Evolutionary conservation across 2,113 vertebrate genomes (phyloP).

Genomic region (Callocephalon fimbriatum): DNA sequence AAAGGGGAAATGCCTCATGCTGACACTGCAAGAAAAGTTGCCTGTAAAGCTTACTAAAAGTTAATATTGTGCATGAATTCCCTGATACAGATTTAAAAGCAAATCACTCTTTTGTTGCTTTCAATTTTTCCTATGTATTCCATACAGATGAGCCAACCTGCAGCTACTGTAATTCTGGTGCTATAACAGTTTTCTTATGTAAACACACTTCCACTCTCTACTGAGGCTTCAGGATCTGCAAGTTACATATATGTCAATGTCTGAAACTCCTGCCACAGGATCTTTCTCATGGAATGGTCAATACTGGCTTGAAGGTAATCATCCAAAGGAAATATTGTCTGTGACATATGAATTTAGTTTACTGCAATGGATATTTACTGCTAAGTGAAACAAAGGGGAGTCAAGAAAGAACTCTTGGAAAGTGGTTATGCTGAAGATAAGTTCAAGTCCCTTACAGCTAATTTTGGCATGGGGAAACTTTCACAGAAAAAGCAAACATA

Average conservation of each 20-base stretch:
- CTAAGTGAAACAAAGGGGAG: not conserved
- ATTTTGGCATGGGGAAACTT: not conserved
- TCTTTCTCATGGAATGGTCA: not conserved
- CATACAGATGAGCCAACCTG: not conserved
- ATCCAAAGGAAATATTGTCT: not conserved
- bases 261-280: not conserved
- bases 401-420: not conserved
- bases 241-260: rapidly evolving
- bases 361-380: not conserved
- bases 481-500: not conserved
- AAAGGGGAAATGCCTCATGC: not conserved
- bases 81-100: not conserved
- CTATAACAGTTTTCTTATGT: not conserved
- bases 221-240: not conserved
- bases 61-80: not conserved
- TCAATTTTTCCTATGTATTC: not conserved
- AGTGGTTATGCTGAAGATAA: not conserved
- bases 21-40: not conserved
- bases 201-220: not conserved
- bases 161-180: not conserved
- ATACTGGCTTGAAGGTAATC: not conserved
- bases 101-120: not conserved
- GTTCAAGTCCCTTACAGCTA: not conserved
- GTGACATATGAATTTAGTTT: rapidly evolving
- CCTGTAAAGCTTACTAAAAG: not conserved